These are phyloP conservation scores for Ceratitis capitata DNA, from an alignment of 1,140 invertebrate species.

Conservation along the genomic window DNA sequence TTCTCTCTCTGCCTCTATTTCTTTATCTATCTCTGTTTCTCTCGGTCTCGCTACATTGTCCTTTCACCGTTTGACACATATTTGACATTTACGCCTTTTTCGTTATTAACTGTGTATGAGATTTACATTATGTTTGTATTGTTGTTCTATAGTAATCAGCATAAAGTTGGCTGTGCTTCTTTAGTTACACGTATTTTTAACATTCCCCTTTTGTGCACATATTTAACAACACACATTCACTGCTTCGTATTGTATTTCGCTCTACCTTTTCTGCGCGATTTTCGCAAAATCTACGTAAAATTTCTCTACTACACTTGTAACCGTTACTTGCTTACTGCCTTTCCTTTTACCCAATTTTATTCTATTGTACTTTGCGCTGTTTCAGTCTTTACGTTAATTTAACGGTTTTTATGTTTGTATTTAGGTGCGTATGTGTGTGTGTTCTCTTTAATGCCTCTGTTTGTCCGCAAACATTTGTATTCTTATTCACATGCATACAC, in stretches of 20 bases:
- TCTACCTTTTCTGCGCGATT: not conserved
- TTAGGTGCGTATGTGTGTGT: not conserved
- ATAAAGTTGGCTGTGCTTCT: conserved; percentile 1
- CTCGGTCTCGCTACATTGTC: not conserved
- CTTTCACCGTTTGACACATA: not conserved
- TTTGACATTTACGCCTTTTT: not conserved
- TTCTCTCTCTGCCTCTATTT: not conserved
- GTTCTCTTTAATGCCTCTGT: not conserved
- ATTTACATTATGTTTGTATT: not conserved
- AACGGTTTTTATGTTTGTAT: not conserved
- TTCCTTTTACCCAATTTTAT: too few species aligned
- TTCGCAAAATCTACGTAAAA: conserved; percentile 26
- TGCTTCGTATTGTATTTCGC: not conserved
- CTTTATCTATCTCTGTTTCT: not conserved
- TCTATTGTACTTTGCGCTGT: too few species aligned
- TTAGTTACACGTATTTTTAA: not conserved
- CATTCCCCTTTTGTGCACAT: not conserved
- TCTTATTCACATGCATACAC: not conserved
- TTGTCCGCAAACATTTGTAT: not conserved
- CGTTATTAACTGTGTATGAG: not conserved
- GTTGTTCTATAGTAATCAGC: not conserved
- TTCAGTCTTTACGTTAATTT: not conserved
- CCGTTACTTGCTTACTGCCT: not conserved
- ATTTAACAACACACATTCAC: not conserved
- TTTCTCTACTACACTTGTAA: conserved; percentile 24